phyloP scores from a whole-genome alignment of 2,113 vertebrate species.

The Prochilodus magdalenae region DNA sequence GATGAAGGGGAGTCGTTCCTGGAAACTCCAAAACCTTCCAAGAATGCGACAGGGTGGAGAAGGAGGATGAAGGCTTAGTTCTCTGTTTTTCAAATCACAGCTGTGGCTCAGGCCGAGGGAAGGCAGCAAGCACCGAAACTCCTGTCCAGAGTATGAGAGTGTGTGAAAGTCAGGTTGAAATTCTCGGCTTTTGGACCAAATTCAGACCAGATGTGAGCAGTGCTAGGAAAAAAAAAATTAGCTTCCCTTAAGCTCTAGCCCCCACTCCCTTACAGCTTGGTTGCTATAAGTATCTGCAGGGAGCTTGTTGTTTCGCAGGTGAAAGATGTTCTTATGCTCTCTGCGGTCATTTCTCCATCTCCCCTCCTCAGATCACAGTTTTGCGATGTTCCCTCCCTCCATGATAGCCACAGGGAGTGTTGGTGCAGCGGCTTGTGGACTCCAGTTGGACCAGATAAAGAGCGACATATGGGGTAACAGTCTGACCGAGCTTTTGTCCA shows the following conservation, averaged over 20 bases:
- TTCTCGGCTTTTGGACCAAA: conserved; percentile 32
- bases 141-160: conserved; percentile 63
- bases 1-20: conserved; percentile 60
- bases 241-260: neutral
- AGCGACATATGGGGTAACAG: conserved; percentile 79
- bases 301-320: conserved; percentile 23
- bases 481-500: conserved; percentile 91
- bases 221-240: neutral
- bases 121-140: conserved; percentile 59
- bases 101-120: conserved; percentile 57
- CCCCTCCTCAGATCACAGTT: conserved; percentile 86
- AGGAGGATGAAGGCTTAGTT: conserved; percentile 66
- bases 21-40: conserved; percentile 63
- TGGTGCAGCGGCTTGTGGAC: conserved; percentile 91
- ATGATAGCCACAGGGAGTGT: conserved; percentile 97
- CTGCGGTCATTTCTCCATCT: conserved; percentile 10
- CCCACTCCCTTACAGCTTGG: neutral
- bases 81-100: conserved; percentile 76
- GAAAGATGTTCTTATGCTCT: conserved; percentile 17
- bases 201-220: conserved; percentile 43
- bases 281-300: conserved; percentile 19
- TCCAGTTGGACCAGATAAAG: conserved; percentile 86
- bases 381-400: conserved; percentile 94
- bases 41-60: conserved; percentile 48
- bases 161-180: conserved; percentile 69